Evolutionary conservation across 92 coral and sea anemone genomes (phyloP), one percentile per base, ranked within the genome.

Genomic region (Virgularia gustaviana): DNA sequence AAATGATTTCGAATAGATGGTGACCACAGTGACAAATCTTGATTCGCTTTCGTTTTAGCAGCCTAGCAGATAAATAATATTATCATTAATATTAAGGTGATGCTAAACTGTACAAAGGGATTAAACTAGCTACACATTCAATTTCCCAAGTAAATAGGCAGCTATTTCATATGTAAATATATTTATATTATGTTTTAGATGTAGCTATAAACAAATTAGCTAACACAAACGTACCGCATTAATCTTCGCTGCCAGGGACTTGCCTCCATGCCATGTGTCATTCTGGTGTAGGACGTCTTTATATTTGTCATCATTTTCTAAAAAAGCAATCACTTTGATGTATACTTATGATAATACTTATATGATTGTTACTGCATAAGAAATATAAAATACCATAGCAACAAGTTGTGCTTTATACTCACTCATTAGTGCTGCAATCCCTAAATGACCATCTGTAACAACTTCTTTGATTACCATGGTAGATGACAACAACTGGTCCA

Each of bases 361-460:
- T n/a, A n/a, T n/a, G n/a, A n/a, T n/a, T n/a, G n/a, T n/a, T n/a
- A n/a, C n/a, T n/a, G n/a, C n/a, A n/a, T n/a, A n/a, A n/a, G 57
- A 49, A 49, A 49, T 19, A 4, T 9, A 49, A 49, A 49, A 10
- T 49, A 10, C 25, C 57, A 49, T 19, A 49, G 25, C 4, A n/a
- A n/a, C n/a, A n/a, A n/a, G n/a, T n/a, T n/a, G n/a, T n/a, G n/a
- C n/a, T 25, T 13, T 16, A 20, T 43, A 65, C 73, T 65, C 30
- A 65, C 73, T 65, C 49, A 65, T 36, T 12, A 65, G 62, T 18
- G 73, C 73, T 36, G 54, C 57, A 36, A 65, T 65, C 47, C 9
- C n/a, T n/a, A n/a, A n/a, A n/a, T n/a, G n/a, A n/a, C n/a, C n/a
- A n/a, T n/a, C n/a, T n/a, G n/a, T n/a, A n/a, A n/a, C n/a, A n/a